These are phyloP conservation scores for Pipistrellus kuhlii DNA, from an alignment of 2,797 vertebrate species.

Conservation along the genomic window DNA sequence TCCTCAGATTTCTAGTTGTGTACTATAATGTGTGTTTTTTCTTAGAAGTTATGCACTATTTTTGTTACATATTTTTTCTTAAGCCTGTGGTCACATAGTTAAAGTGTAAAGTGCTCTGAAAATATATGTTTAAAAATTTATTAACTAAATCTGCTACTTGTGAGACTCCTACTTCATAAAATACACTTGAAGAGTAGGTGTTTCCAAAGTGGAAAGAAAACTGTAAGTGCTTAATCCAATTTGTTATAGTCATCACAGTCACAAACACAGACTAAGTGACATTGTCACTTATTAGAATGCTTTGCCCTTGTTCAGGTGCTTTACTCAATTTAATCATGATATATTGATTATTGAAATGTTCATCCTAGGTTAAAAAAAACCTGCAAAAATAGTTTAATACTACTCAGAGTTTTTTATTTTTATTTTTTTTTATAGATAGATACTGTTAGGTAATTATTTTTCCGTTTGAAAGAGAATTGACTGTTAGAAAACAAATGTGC, in stretches of 20 bases:
- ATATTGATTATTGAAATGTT: background rate
- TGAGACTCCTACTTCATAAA: background rate
- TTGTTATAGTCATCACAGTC: background rate
- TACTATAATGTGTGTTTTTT: slow-evolving; percentile 38
- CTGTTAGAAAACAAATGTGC: background rate
- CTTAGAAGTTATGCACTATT: background rate
- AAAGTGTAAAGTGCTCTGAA: slow-evolving; percentile 40
- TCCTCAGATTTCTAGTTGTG: background rate
- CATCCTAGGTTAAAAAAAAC: background rate
- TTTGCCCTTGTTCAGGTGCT: background rate
- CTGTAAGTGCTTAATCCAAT: background rate
- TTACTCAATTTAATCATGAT: background rate
- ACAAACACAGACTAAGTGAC: no score
- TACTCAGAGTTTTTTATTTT: background rate
- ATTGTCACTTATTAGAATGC: background rate
- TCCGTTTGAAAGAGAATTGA: background rate
- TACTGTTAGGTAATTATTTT: background rate
- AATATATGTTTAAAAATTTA: slow-evolving; percentile 28
- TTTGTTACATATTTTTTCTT: slow-evolving; percentile 15
- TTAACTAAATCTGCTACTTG: background rate
- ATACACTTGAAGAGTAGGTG: background rate
- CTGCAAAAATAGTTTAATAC: background rate
- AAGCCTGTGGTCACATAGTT: background rate
- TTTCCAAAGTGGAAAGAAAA: slow-evolving; percentile 17
- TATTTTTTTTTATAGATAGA: background rate